phyloP scores from a whole-genome alignment of 2,113 vertebrate genomes.

The Mellivora capensis region DNA sequence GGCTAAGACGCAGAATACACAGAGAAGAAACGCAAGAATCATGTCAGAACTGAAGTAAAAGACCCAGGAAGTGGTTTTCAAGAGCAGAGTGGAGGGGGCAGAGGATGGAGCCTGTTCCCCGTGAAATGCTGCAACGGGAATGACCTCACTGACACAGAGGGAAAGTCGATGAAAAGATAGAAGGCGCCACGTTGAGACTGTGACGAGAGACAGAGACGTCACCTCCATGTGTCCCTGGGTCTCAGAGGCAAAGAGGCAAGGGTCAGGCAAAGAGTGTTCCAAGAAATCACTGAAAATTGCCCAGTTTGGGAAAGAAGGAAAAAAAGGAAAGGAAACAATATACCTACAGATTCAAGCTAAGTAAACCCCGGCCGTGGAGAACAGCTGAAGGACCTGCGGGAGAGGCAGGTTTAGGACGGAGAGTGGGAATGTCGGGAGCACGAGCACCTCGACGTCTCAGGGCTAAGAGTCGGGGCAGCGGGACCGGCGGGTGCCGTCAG shows the following conservation, averaged over 20 bases:
- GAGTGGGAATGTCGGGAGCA: too few relatives aligned
- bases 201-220: background rate
- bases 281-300: background rate
- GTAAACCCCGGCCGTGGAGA: background rate
- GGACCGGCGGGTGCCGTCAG: background rate
- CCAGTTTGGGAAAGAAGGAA: background rate
- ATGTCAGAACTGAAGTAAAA: background rate
- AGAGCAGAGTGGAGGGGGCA: fast-evolving
- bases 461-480: background rate
- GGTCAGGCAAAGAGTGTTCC: background rate
- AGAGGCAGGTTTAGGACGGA: background rate
- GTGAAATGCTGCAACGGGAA: background rate
- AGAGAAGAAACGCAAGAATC: background rate
- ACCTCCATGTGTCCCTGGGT: too few relatives aligned
- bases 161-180: background rate
- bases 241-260: background rate
- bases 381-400: background rate
- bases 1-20: background rate
- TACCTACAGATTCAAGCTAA: background rate
- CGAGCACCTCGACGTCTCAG: background rate
- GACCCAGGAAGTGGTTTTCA: fast-evolving
- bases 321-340: background rate
- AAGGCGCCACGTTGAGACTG: background rate
- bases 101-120: background rate
- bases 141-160: background rate